A percentile compares a stretch with the other conserved stretches of the same genome.
Conservation (phyloP, 2,888 invertebrate genomes). For the Auanema sp. region DNA sequence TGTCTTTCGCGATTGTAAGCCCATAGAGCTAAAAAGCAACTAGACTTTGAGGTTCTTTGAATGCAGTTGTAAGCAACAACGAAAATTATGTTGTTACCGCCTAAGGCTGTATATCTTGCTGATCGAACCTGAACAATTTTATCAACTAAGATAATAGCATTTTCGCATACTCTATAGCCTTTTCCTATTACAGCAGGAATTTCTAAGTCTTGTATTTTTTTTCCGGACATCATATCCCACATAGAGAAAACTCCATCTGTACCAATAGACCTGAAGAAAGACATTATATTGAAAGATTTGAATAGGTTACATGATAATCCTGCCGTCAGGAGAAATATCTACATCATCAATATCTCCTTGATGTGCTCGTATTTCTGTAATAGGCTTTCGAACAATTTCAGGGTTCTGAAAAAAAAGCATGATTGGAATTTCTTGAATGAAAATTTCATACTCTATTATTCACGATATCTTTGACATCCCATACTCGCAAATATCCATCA, state of each 20-base stretch:
- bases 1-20: conserved; percentile 36
- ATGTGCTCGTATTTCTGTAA: conserved; percentile 35
- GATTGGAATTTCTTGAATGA: conserved; percentile 14
- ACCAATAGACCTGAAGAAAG: conserved; percentile 2
- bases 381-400: conserved; percentile 26
- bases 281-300: not conserved
- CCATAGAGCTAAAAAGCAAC: conserved; percentile 49
- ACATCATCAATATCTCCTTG: conserved; percentile 43
- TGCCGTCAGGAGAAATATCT: conserved; percentile 41
- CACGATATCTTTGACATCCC: conserved; percentile 41
- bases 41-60: conserved; percentile 40
- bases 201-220: no score
- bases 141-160: no score
- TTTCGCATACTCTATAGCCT: no score
- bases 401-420: conserved; percentile 24
- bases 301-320: conserved; percentile 25
- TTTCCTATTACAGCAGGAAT: no score
- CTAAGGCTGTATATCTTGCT: conserved; percentile 43
- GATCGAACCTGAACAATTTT: conserved; percentile 49
- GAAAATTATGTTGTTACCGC: conserved; percentile 38
- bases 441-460: conserved; percentile 29
- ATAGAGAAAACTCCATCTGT: not conserved
- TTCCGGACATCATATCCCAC: not conserved
- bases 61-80: conserved; percentile 53
- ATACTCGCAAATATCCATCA: conserved; percentile 56